Base-by-base conservation (phyloP, 2,888 invertebrate genomes). In the Cerceris ruficornis region DNA sequence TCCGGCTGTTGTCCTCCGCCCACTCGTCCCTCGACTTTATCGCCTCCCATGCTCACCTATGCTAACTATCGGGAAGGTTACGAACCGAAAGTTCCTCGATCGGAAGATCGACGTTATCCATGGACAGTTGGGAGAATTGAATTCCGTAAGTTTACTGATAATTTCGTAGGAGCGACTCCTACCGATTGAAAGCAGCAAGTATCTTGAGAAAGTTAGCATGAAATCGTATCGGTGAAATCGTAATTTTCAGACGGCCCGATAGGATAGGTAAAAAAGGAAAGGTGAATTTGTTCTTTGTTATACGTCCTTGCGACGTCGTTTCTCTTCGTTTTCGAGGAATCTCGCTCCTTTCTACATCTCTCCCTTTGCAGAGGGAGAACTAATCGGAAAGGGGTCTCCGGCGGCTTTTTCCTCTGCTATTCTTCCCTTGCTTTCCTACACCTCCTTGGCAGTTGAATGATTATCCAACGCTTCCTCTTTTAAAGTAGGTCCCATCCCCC, bases 381-480 rank as follows among this genome's bases (percentile, higher is more conserved):
- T 86, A 86, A 88, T 88, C 80, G 81, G 62, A 74, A 80, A 65
- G 69, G 74, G 80, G 81, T 81, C 83, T 81, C 65, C 66, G 72
- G 58, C 68, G 69, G 68, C 68, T 85, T 82, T 86, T 80, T 46
- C 59, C 49, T 8, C 42, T 14, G 52, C 49, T 43, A 52, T 73
- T 69, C 75, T 72, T 69, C 70, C 72, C 54, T 52, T 69, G 67
- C 76, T 80, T 81, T 82, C 81, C 82, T 28, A 28, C 85, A 78
- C 82, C 80, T 81, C 67, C 70, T 62, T 66, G 74, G 69, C 77
- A 74, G 73, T 74, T 83, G 82, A 86, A 88, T 90, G 87, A 88
- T 88, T 88, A 89, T 88, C 86, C 83, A 80, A 83, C 87, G 86
- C 80, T 84, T 82, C 81, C 81, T 81, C 83, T 75, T 85, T 84